Percentiles rank a stretch among this genome's conserved stretches.
Evolutionary conservation across 2,113 vertebrate species (phyloP).

Genomic region (Oenanthe melanoleuca): DNA sequence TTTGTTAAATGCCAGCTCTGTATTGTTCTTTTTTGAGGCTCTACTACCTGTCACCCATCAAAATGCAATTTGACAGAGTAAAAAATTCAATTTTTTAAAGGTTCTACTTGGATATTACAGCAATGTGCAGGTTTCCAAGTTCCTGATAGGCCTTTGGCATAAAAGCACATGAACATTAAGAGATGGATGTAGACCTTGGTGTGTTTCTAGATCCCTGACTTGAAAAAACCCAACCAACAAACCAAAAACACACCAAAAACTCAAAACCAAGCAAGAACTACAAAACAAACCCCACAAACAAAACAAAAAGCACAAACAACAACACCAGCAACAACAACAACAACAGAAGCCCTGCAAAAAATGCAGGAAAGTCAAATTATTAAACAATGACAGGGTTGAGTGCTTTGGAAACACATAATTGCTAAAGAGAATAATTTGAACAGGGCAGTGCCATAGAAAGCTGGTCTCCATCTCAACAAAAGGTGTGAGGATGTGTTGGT

Average conservation of each 20-base stretch:
- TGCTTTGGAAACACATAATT: not conserved
- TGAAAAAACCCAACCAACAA: not conserved
- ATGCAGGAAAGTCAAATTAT: not conserved
- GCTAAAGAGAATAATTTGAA: not conserved
- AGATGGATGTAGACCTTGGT: not conserved
- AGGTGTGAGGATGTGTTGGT: not conserved
- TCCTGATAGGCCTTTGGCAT: not conserved
- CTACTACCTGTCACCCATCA: not conserved
- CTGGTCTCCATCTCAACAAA: not conserved
- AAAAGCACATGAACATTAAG: not conserved
- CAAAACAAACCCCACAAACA: not conserved
- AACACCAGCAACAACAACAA: not conserved
- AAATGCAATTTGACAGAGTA: not conserved
- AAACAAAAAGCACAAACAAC: not conserved
- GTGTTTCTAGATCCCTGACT: not conserved
- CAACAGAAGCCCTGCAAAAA: not conserved
- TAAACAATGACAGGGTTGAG: not conserved
- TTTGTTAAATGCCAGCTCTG: constrained; percentile 18
- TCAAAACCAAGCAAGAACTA: not conserved
- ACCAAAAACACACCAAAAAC: not conserved
- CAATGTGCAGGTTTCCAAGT: not conserved
- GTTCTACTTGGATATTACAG: not conserved
- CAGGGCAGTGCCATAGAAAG: not conserved
- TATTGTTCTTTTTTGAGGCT: not conserved
- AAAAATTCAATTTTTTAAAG: not conserved